Evolutionary conservation across 2,888 invertebrate species (phyloP), one percentile per base, ranked within the genome.

Genomic region (Drosophila histrio): DNA sequence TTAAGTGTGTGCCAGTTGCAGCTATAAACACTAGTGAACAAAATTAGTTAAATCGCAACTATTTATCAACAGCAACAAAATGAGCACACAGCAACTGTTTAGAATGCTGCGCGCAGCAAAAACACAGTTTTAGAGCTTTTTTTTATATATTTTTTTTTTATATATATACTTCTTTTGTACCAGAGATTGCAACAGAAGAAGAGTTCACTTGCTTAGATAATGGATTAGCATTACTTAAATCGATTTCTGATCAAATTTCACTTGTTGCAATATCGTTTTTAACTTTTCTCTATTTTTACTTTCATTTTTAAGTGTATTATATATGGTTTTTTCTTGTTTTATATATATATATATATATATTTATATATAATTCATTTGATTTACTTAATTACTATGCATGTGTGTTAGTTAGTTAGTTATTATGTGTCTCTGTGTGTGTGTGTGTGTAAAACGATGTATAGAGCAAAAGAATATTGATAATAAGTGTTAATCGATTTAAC

Each of bases 281-380:
- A 9, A 15, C 26, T 30, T 52, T 61, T 43, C n/a, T 49, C 28
- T 38, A 67, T 57, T 34, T 60, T 64, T 73, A 32, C 19, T 66
- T 77, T 63, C 59, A 46, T 49, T 62, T 62, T 63, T 49, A 21
- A 34, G n/a, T 52, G 19, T 54, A 34, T 63, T 49, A 49, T 49
- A 62, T 39, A 43, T 54, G 5, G 6, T 43, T 11, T 54, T 39
- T 28, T 21, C n/a, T 21, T 19, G 38, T 39, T 52, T 39, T 49
- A 17, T 28, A 24, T 30, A 5, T 57, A 46, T 32, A 19, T 44
- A 21, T 46, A 46, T 41, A 46, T 58, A 38, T 73, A 38, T 69
- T 13, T 64, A 56, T 64, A 30, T 65, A 52, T 60, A 44, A 52
- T 77, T 77, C 71, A 77, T 77, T 77, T 77, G 66, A 74, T 77